A percentile compares a stretch with the other conserved stretches of the same genome.
Evolutionary conservation across 1,140 invertebrate genomes (phyloP).

Genomic region (Zophobas morio): DNA sequence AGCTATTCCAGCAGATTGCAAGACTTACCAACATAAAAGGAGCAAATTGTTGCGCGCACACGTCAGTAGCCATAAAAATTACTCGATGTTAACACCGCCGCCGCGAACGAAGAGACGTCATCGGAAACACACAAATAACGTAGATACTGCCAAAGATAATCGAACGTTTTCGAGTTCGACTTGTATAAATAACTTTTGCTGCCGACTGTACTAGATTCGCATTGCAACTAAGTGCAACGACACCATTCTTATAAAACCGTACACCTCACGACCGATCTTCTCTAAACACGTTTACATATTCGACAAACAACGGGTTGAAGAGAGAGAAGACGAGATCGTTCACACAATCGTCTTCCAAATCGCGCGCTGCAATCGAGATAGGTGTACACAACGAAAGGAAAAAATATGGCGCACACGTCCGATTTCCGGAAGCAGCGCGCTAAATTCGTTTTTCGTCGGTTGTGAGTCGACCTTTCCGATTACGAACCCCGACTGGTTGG

Average conservation of each 20-base stretch:
- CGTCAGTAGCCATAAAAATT: conserved; percentile 20
- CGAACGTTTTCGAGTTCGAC: conserved; percentile 6
- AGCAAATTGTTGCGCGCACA: conserved; percentile 36
- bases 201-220: conserved; percentile 48
- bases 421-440: conserved; percentile 34
- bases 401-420: conserved; percentile 40
- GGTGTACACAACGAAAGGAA: conserved; percentile 16
- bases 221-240: conserved; percentile 54
- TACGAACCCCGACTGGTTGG: conserved; percentile 29
- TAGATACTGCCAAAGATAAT: conserved; percentile 40
- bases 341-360: conserved; percentile 12
- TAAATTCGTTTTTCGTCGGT: conserved; percentile 24
- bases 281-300: conserved; percentile 50
- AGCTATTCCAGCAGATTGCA: neutral
- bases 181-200: conserved; percentile 42
- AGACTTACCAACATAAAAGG: conserved; percentile 38
- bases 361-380: neutral
- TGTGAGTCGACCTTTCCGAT: conserved; percentile 31
- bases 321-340: neutral
- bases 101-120: conserved; percentile 21
- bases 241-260: conserved; percentile 49
- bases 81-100: neutral
- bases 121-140: conserved; percentile 30
- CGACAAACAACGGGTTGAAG: conserved; percentile 12
- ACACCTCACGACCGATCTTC: conserved; percentile 48